Percentiles rank a stretch among this genome's conserved stretches.
phyloP scores from a whole-genome alignment of 2,113 vertebrate species.

The Poecilia latipinna region DNA sequence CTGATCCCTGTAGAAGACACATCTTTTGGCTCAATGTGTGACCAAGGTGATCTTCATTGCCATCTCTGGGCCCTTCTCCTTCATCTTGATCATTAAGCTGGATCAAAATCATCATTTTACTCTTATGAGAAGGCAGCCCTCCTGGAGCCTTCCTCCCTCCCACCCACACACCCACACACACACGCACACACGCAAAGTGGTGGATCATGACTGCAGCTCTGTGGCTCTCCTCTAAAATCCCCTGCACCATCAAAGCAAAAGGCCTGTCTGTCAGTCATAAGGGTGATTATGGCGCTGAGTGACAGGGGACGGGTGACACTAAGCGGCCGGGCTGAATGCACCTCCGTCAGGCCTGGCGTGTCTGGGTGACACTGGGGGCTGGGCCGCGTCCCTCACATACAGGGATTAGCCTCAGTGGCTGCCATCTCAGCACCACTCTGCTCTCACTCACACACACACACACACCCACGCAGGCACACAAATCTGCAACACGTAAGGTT shows the following conservation, averaged over 20 bases:
- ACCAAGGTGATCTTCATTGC: constrained; percentile 58
- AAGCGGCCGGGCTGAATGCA: constrained; percentile 77
- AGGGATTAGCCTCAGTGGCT: constrained; percentile 73
- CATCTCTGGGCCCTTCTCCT: constrained; percentile 31
- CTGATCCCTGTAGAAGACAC: constrained; percentile 60
- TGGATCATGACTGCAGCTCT: constrained; percentile 62
- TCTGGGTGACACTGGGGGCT: constrained; percentile 74
- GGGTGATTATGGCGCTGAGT: constrained; percentile 76
- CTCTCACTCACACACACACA: constrained; percentile 63
- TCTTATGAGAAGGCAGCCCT: constrained; percentile 49
- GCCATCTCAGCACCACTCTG: constrained; percentile 63
- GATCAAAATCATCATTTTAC: constrained; percentile 72
- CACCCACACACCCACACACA: constrained; percentile 1
- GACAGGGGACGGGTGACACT: constrained; percentile 73
- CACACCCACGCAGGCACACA: constrained; percentile 26
- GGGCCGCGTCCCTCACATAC: constrained; percentile 70
- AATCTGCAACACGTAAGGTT: constrained; percentile 38
- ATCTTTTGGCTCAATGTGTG: constrained; percentile 37
- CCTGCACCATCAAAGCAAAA: constrained; percentile 74
- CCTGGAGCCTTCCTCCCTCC: constrained; percentile 44
- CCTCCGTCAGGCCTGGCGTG: constrained; percentile 79
- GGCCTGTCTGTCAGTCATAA: constrained; percentile 79
- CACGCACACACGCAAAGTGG: constrained; percentile 19
- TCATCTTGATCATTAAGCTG: constrained; percentile 78
- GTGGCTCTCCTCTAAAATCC: constrained; percentile 68